Conservation (phyloP, 1,140 invertebrate genomes). For the Panulirus ornatus region DNA sequence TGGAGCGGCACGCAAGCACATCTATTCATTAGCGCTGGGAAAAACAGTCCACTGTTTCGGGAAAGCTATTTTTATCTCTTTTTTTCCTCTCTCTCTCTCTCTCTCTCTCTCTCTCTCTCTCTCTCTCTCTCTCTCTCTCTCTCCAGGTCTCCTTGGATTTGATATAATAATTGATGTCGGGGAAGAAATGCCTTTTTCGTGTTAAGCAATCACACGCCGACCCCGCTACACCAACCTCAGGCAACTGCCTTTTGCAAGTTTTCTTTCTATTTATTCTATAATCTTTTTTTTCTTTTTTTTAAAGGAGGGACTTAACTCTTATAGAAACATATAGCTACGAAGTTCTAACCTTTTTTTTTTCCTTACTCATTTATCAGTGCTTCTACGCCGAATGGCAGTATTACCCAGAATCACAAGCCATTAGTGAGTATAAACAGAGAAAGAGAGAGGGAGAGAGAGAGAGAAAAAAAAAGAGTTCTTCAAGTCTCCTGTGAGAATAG, state of each 20-base stretch:
- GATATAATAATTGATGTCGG: slow-evolving; percentile 68
- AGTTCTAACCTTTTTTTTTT: too few relatives aligned
- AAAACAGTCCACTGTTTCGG: slow-evolving; percentile 56
- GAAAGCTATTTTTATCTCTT: slow-evolving; percentile 40
- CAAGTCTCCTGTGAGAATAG: neutral
- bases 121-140: too few relatives aligned
- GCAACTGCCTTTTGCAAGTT: neutral
- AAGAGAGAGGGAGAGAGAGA: neutral
- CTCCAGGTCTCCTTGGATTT: slow-evolving; percentile 60
- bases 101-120: too few relatives aligned
- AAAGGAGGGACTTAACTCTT: too few relatives aligned
- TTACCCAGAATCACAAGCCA: too few relatives aligned
- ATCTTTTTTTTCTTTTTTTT: too few relatives aligned
- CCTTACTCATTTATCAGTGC: too few relatives aligned
- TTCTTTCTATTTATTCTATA: neutral
- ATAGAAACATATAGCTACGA: too few relatives aligned
- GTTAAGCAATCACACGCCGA: slow-evolving; percentile 58
- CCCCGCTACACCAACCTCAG: slow-evolving; percentile 43
- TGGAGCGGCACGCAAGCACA: slow-evolving; percentile 51
- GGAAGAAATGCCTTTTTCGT: slow-evolving; percentile 66
- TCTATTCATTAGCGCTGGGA: slow-evolving; percentile 60
- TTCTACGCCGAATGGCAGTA: too few relatives aligned
- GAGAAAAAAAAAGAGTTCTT: neutral
- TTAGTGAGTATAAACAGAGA: neutral
- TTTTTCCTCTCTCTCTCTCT: too few relatives aligned